Percentiles rank a stretch among this genome's conserved stretches.
Conservation (phyloP, 1,140 invertebrate species). For the Sitobion miscanthi region DNA sequence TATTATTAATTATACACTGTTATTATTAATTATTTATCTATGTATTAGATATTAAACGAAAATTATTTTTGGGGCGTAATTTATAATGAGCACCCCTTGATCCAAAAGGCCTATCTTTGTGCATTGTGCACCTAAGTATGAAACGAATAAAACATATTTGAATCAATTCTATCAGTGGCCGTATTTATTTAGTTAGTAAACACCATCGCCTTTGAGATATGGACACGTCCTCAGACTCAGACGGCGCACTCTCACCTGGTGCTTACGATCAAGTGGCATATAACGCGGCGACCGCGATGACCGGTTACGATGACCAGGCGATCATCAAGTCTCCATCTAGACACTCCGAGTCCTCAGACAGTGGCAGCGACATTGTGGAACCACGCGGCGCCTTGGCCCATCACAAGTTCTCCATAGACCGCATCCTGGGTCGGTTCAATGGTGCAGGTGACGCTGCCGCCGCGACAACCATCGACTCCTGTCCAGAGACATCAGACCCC, state of each 20-base stretch:
- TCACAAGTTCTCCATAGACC: slow-evolving; percentile 50
- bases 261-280: not conserved
- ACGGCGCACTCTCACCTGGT: not conserved
- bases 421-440: slow-evolving; percentile 5
- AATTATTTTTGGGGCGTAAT: not conserved
- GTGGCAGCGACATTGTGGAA: not conserved
- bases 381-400: not conserved
- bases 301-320: not conserved
- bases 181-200: not conserved
- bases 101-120: no score
- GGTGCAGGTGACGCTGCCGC: not conserved
- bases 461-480: not conserved
- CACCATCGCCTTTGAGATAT: not conserved
- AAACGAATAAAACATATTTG: not conserved
- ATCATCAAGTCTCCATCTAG: slow-evolving; percentile 15
- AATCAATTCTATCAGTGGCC: not conserved
- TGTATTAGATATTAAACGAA: not conserved
- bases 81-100: not conserved
- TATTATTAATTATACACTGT: not conserved
- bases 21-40: not conserved
- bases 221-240: slow-evolving; percentile 46
- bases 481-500: not conserved
- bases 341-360: slow-evolving; percentile 32
- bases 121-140: no score
- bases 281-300: not conserved